These are phyloP conservation scores for Cephus pygmeus DNA, from an alignment of 2,888 invertebrate genomes.

Conservation along the genomic window DNA sequence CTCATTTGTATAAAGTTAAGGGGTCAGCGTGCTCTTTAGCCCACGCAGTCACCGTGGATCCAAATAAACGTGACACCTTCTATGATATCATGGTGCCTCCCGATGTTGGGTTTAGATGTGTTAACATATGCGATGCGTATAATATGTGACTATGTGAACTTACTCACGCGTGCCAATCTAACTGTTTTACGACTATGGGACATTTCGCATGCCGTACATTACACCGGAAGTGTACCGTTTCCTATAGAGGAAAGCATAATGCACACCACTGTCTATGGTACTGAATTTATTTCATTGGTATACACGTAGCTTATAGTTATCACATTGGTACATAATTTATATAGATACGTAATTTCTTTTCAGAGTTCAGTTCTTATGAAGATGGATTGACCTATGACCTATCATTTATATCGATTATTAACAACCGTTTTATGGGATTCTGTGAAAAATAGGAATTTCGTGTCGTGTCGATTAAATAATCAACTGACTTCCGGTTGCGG, in stretches of 20 bases:
- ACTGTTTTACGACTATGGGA: conserved; percentile 5
- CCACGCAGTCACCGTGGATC: conserved; percentile 25
- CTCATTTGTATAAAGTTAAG: conserved; percentile 21
- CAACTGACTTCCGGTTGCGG: background rate
- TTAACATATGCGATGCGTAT: background rate
- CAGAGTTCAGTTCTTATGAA: background rate
- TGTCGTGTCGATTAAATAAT: background rate
- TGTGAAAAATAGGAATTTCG: background rate
- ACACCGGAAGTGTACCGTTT: conserved; percentile 5
- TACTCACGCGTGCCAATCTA: background rate
- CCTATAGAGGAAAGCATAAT: background rate
- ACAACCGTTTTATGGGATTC: background rate
- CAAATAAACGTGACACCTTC: conserved; percentile 30
- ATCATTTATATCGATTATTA: background rate
- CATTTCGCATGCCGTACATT: background rate
- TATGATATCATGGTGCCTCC: conserved; percentile 7
- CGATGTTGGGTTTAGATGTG: background rate
- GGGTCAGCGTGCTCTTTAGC: conserved; percentile 16
- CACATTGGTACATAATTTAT: background rate
- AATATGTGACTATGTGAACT: background rate
- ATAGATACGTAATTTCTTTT: background rate
- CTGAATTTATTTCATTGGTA: background rate
- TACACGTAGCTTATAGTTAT: no score
- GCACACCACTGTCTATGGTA: background rate
- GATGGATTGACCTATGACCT: background rate